Evolutionary conservation across 2,113 vertebrate genomes (phyloP), one percentile per base, ranked within the genome.

Genomic region (Dicerorhinus sumatrensis): DNA sequence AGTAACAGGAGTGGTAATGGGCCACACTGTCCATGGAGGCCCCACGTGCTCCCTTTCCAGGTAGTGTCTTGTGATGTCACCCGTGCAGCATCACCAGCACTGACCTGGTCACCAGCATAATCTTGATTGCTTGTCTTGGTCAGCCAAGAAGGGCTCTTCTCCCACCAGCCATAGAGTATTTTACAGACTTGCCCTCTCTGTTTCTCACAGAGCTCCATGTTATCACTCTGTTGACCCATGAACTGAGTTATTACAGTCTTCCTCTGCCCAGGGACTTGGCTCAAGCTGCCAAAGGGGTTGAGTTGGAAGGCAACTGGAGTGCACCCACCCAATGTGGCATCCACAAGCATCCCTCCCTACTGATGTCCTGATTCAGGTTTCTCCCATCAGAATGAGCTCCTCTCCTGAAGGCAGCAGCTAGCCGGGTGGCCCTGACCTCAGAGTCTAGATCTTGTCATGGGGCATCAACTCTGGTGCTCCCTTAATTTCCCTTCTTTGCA

Each of bases 321-420:
- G 33, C 17, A 0, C 17, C 16, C 21, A 13, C 3, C 5, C 39
- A 4, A 16, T 0, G 42, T 73, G 54, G 31, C 2, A 5, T 16
- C n/a, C 33, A 10, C 3, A 18, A 39, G 14, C 62, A 62, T 9
- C 60, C 33, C 17, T 36, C 31, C 56, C 16, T 17, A 8, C 3
- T 2, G 2, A 46, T 3, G 42, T 62, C 63, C 76, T 6, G 0
- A 14, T 20, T 86, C n/a, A 25, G 46, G 16, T 81, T 80, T 85
- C 72, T 85, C 25, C 42, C 6, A 4, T 67, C 29, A 42, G 72
- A 83, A 88, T 13, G 51, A 69, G n/a, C 16, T 56, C 33, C 33
- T 73, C 9, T 82, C 69, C 63, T 48, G 42, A n/a, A 8, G 4
- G 25, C 0, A 20, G 21, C 29, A 75, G 14, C 17, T 91, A 6